phyloP scores from a whole-genome alignment of 2,113 vertebrate genomes.

The Oryzias woworae region DNA sequence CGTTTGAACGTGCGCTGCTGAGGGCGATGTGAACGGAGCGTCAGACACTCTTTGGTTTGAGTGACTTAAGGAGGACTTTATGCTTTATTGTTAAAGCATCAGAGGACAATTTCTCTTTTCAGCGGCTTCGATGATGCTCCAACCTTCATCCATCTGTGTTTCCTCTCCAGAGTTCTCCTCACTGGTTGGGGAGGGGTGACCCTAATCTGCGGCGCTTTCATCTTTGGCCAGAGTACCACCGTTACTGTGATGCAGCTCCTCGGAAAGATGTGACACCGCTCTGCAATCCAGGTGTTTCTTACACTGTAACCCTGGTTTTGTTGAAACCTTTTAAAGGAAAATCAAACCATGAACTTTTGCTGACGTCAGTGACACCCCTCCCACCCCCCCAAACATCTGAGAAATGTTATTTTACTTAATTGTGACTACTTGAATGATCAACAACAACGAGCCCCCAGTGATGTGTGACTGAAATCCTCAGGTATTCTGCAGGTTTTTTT shows the following conservation, averaged over 20 bases:
- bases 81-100: no score
- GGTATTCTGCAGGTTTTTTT: constrained; percentile 3
- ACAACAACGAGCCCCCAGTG: neutral
- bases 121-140: no score
- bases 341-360: no score
- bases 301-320: neutral
- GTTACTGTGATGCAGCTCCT: constrained; percentile 82
- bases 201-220: constrained; percentile 84
- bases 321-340: neutral
- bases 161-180: constrained; percentile 76
- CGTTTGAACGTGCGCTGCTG: no score
- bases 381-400: no score
- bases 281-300: neutral
- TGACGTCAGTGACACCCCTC: no score
- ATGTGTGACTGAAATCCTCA: constrained; percentile 19
- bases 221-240: constrained; percentile 93
- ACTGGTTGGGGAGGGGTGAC: constrained; percentile 84
- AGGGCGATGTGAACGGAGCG: no score
- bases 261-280: constrained; percentile 61
- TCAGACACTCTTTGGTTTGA: no score
- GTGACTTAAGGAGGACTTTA: no score
- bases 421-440: no score
- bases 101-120: no score
- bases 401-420: no score
- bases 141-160: neutral